Evolutionary conservation across 1,140 invertebrate species (phyloP), one percentile per base, ranked within the genome.

Genomic region (Limonius californicus): DNA sequence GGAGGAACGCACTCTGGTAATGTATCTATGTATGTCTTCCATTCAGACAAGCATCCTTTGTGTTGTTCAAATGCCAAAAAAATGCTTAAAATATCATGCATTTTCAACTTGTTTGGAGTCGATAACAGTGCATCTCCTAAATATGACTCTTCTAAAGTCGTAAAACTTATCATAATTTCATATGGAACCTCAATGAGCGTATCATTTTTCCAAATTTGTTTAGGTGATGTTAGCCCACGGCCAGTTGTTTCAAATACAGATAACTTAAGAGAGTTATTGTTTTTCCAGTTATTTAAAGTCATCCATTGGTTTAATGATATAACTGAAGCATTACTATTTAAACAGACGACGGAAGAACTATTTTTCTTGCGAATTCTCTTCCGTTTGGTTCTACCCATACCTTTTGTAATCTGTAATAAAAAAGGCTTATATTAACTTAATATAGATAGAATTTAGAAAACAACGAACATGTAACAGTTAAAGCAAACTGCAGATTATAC

Each of bases 31-130:
- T 89, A 90, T 12, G 74, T 57, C 63, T 75, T 66, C 75, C 77
- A 80, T 30, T 64, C 59, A 0, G 82, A 83, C 1, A 70, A 57
- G 1, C 67, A 54, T 3, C 63, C 66, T 54, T 82, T 74, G 65
- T 83, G 80, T 35, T 72, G 75, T 67, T 84, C 80, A 54, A 79
- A 78, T 57, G 84, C 68, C 12, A 90, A 66, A 74, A 87, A 89
- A n/a, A 83, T 68, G n/a, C 84, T 75, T 19, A 90, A 66, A 1
- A 85, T 62, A 30, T 80, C 78, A 57, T 85, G 83, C 16, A 82
- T 78, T 53, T 67, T 70, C 67, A 81, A 72, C 45, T 19, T 12
- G 54, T 74, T 64, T 2, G 65, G 59, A 11, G 32, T 30, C 16
- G 61, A 63, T 58, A 79, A 76, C 47, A 77, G 61, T 14, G 16